A percentile compares a stretch with the other conserved stretches of the same genome.
These are phyloP conservation scores for Drosophila insularis DNA, from an alignment of 1,140 invertebrate species.

Conservation along the genomic window DNA sequence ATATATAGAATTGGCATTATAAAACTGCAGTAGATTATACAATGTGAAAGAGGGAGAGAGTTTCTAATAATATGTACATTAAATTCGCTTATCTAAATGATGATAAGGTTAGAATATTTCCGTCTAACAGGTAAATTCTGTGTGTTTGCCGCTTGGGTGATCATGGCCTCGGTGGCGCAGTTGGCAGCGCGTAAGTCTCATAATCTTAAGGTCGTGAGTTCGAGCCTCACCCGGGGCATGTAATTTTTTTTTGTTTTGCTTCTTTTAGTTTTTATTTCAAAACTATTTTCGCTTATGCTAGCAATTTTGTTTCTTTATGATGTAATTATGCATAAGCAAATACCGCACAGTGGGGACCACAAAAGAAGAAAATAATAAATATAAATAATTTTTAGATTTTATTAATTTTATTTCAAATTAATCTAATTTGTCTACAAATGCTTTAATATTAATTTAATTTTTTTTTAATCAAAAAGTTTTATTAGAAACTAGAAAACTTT, in stretches of 20 bases:
- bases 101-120: neutral
- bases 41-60: too few relatives aligned
- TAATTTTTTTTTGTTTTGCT: conserved; percentile 83
- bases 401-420: too few relatives aligned
- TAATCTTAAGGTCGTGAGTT: conserved; percentile 98
- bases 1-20: too few relatives aligned
- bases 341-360: too few relatives aligned
- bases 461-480: too few relatives aligned
- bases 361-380: too few relatives aligned
- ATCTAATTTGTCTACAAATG: too few relatives aligned
- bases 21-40: too few relatives aligned
- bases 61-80: too few relatives aligned
- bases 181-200: conserved; percentile 97
- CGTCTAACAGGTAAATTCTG: conserved; percentile 4
- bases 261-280: neutral
- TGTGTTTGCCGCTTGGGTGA: conserved; percentile 7
- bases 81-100: neutral
- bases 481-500: too few relatives aligned
- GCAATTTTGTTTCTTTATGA: neutral
- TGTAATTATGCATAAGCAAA: neutral
- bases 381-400: too few relatives aligned
- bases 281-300: neutral
- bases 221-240: conserved; percentile 95
- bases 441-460: too few relatives aligned
- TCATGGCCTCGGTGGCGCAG: conserved; percentile 92